Evolutionary conservation across 2,797 vertebrate genomes (phyloP).

Genomic region (Paguma larvata): DNA sequence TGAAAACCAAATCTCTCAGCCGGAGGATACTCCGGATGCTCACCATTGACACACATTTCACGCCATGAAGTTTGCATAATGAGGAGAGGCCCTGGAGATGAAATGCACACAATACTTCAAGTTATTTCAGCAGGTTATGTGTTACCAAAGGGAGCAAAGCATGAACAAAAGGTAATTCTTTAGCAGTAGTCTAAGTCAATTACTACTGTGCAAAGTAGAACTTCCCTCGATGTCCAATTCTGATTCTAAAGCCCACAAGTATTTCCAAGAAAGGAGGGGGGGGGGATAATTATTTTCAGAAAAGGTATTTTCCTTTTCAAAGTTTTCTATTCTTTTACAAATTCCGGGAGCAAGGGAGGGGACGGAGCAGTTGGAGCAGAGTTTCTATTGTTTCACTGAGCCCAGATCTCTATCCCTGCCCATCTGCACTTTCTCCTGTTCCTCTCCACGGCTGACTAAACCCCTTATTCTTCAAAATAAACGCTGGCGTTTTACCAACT

Average conservation of each 20-base stretch:
- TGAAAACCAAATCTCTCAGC: background rate
- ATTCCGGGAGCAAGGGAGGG: background rate
- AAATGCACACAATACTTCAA: background rate
- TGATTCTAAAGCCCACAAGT: background rate
- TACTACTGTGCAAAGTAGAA: background rate
- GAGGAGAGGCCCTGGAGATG: constrained; percentile 41
- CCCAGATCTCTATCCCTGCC: background rate
- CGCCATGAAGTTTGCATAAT: constrained; percentile 21
- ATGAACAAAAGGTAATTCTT: constrained; percentile 35
- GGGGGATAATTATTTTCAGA: constrained; percentile 49
- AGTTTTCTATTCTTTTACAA: constrained; percentile 27
- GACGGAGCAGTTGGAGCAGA: background rate
- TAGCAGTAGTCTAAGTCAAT: constrained; percentile 39
- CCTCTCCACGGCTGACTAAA: background rate
- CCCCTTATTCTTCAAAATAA: background rate
- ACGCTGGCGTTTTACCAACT: background rate
- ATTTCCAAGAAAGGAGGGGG: constrained; percentile 39
- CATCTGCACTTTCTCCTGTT: background rate
- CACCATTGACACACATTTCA: background rate
- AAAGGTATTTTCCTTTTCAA: constrained; percentile 9
- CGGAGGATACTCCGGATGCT: background rate
- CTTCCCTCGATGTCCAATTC: background rate
- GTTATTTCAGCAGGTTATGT: constrained; percentile 54
- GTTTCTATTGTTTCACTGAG: background rate
- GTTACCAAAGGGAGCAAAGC: constrained; percentile 53